phyloP scores from a whole-genome alignment of 2,888 invertebrate genomes.

The Rotaria macrura region DNA sequence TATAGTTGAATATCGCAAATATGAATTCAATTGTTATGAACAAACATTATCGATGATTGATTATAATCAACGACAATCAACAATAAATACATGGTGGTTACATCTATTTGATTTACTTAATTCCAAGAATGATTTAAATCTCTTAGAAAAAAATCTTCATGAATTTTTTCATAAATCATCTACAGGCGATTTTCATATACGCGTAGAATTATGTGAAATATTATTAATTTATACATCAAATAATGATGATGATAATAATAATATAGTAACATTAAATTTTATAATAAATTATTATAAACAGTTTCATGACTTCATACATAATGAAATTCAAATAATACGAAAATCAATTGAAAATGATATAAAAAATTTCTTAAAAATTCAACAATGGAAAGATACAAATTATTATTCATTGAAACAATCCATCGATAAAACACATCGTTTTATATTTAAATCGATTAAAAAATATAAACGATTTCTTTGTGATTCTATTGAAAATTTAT shows the following conservation, averaged over 20 bases:
- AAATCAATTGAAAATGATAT: slow-evolving; percentile 24
- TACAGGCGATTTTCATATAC: neutral
- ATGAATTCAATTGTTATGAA: slow-evolving; percentile 10
- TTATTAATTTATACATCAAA: neutral
- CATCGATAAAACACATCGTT: slow-evolving; percentile 74
- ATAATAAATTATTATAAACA: neutral
- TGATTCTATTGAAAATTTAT: neutral
- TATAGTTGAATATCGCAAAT: neutral
- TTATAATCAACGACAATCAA: neutral
- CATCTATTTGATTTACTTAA: neutral
- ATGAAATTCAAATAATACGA: neutral
- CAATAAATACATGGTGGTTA: neutral
- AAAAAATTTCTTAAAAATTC: slow-evolving; percentile 78
- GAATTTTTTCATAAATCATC: neutral
- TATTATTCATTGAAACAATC: slow-evolving; percentile 84
- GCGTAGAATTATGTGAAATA: neutral
- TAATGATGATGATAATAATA: neutral
- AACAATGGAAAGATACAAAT: slow-evolving; percentile 82
- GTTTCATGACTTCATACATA: neutral
- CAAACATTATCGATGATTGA: neutral
- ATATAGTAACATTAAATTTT: neutral
- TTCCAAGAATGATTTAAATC: neutral
- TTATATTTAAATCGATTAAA: slow-evolving; percentile 71
- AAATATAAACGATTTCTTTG: slow-evolving; percentile 59
- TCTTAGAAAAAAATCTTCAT: neutral